phyloP scores from a whole-genome alignment of 2,888 invertebrate genomes.

The Harpagoxenus sublaevis region DNA sequence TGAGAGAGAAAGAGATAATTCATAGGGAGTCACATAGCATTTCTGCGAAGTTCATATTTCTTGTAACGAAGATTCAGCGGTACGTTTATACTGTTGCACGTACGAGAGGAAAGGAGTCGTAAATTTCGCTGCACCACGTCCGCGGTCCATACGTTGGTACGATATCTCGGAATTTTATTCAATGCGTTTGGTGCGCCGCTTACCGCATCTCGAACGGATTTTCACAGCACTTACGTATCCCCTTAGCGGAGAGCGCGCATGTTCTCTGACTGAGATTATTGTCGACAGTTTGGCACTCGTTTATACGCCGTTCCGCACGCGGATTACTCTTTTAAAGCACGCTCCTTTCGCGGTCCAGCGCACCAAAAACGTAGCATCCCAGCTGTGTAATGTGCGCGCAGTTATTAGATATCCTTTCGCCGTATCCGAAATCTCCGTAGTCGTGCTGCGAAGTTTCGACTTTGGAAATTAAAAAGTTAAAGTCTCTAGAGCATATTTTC shows the following conservation, averaged over 20 bases:
- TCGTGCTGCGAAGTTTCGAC: background rate
- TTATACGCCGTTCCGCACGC: background rate
- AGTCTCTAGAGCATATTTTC: background rate
- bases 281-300: slow-evolving; percentile 40
- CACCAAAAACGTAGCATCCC: background rate
- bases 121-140: slow-evolving; percentile 15
- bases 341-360: background rate
- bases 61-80: slow-evolving; percentile 30
- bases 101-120: slow-evolving; percentile 22
- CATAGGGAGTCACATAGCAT: slow-evolving; percentile 2
- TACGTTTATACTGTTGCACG: slow-evolving; percentile 29
- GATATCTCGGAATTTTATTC: slow-evolving; percentile 43
- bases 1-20: slow-evolving; percentile 7
- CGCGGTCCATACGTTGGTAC: slow-evolving; percentile 6
- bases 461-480: slow-evolving; percentile 12
- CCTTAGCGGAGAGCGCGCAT: background rate
- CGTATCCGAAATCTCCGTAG: background rate
- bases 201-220: slow-evolving; percentile 31
- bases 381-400: background rate
- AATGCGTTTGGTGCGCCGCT: background rate
- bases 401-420: slow-evolving; percentile 4
- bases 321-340: slow-evolving; percentile 33
- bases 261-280: slow-evolving; percentile 30
- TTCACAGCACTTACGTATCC: slow-evolving; percentile 20
- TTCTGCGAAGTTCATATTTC: slow-evolving; percentile 37